Evolutionary conservation across 2,888 invertebrate genomes (phyloP).

Genomic region (Tiphia femorata): DNA sequence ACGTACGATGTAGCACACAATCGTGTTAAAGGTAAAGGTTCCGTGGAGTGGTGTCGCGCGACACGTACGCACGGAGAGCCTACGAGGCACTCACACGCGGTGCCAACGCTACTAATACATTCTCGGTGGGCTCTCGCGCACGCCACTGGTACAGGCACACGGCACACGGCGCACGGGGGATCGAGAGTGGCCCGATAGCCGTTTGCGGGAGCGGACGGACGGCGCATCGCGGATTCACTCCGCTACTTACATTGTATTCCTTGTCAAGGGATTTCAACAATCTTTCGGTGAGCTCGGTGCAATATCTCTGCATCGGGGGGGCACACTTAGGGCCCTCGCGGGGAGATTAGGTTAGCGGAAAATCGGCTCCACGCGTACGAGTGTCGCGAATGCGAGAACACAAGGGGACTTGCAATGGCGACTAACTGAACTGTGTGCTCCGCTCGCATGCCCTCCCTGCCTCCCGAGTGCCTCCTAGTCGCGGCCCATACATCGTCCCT

Average conservation of each 20-base stretch:
- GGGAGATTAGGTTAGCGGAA: constrained; percentile 55
- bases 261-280: constrained; percentile 96
- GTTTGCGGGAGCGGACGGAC: constrained; percentile 74
- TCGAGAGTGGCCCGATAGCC: constrained; percentile 64
- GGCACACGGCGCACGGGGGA: constrained; percentile 50
- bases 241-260: constrained; percentile 95
- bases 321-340: constrained; percentile 67
- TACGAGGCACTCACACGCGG: constrained; percentile 30
- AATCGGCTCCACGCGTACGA: constrained; percentile 57
- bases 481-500: constrained; percentile 56
- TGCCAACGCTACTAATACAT: constrained; percentile 35
- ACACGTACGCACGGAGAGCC: constrained; percentile 30
- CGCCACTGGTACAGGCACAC: constrained; percentile 51
- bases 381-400: constrained; percentile 63
- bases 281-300: constrained; percentile 92
- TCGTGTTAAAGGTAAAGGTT: constrained; percentile 20
- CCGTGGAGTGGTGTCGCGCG: constrained; percentile 26
- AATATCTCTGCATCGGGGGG: constrained; percentile 69
- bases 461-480: constrained; percentile 64
- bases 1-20: constrained; percentile 20
- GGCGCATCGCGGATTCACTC: constrained; percentile 67
- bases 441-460: constrained; percentile 64
- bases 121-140: constrained; percentile 47
- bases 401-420: constrained; percentile 69
- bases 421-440: constrained; percentile 69